These are phyloP conservation scores for Aplochiton taeniatus DNA, from an alignment of 2,797 vertebrate genomes.

Conservation along the genomic window DNA sequence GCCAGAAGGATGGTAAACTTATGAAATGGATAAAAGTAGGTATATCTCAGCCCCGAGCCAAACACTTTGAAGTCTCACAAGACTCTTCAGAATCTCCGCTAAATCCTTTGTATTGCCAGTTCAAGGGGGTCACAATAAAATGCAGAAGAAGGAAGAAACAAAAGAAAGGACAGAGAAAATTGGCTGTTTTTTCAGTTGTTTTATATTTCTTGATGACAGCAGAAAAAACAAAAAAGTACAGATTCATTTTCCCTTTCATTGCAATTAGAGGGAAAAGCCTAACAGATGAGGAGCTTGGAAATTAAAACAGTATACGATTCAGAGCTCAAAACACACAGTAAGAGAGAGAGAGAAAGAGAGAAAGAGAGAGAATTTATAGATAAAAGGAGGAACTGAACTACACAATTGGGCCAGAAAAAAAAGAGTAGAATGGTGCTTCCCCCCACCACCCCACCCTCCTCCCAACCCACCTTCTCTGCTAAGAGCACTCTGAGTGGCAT, in stretches of 20 bases:
- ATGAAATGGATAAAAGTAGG: too few relatives aligned
- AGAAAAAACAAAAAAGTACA: conserved; percentile 66
- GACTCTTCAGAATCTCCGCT: too few relatives aligned
- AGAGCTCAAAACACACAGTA: conserved; percentile 53
- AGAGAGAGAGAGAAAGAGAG: conserved; percentile 36
- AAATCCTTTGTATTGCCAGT: too few relatives aligned
- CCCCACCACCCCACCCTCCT: background rate
- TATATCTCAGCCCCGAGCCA: too few relatives aligned
- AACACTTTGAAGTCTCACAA: too few relatives aligned
- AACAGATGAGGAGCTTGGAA: conserved; percentile 61
- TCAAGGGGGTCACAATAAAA: conserved; percentile 15
- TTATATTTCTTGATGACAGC: conserved; percentile 75
- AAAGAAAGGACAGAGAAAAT: conserved; percentile 34
- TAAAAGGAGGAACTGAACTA: conserved; percentile 60
- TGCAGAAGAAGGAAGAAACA: conserved; percentile 48
- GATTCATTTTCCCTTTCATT: conserved; percentile 56
- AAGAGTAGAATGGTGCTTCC: conserved; percentile 41
- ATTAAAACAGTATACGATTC: conserved; percentile 59
- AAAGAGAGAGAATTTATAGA: conserved; percentile 28
- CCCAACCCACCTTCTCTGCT: conserved; percentile 39
- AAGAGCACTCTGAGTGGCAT: conserved; percentile 46
- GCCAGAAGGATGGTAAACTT: too few relatives aligned
- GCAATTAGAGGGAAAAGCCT: conserved; percentile 60
- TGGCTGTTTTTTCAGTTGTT: conserved; percentile 61
- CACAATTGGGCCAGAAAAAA: conserved; percentile 55